phyloP scores from a whole-genome alignment of 2,113 vertebrate genomes.

The Rhineura floridana region DNA sequence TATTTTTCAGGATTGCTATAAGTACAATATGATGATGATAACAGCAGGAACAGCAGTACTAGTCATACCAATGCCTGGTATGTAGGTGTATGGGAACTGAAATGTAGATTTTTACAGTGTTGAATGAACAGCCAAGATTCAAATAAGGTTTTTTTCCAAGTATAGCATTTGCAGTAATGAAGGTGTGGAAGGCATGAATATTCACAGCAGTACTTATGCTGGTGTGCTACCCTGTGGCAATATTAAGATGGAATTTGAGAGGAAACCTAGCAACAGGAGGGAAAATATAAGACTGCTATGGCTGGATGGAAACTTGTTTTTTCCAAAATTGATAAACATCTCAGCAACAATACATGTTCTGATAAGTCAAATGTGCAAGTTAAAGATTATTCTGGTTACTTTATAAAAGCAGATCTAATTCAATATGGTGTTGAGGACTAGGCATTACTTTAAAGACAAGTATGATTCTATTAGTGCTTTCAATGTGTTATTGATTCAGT shows the following conservation, averaged over 20 bases:
- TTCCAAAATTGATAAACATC: not conserved
- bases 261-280: not conserved
- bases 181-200: not conserved
- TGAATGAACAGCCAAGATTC: not conserved
- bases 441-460: not conserved
- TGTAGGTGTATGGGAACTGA: not conserved
- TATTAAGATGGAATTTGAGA: not conserved
- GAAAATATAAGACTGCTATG: not conserved
- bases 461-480: not conserved
- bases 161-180: not conserved
- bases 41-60: no score
- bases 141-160: not conserved
- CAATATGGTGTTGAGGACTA: not conserved
- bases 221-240: not conserved
- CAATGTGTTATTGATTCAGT: not conserved
- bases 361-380: slow-evolving; percentile 44
- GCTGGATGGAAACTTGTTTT: not conserved
- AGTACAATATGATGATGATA: not conserved
- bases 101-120: not conserved
- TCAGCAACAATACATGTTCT: not conserved
- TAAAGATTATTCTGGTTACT: slow-evolving; percentile 30
- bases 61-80: not conserved
- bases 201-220: not conserved
- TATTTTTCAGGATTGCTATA: not conserved
- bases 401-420: not conserved